These are phyloP conservation scores for Siniperca undulata DNA, from an alignment of 2,797 vertebrate genomes.

Conservation along the genomic window DNA sequence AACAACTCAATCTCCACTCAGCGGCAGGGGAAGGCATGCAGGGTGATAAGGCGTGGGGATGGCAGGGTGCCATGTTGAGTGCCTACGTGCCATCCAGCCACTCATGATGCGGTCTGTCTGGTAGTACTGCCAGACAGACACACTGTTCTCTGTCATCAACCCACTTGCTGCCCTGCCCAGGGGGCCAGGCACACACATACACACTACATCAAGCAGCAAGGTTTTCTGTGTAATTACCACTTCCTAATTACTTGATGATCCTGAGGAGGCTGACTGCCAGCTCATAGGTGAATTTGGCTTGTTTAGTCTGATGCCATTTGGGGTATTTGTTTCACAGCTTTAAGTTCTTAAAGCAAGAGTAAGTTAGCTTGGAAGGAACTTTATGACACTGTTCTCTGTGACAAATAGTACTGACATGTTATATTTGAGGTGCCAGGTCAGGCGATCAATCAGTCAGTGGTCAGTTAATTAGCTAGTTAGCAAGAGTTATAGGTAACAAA, in stretches of 20 bases:
- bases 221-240: slow-evolving; percentile 58
- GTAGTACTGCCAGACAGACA: slow-evolving; percentile 40
- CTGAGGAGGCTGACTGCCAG: slow-evolving; percentile 23
- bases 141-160: slow-evolving; percentile 54
- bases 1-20: slow-evolving; percentile 71
- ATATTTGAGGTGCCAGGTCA: not conserved
- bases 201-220: slow-evolving; percentile 28
- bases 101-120: slow-evolving; percentile 54
- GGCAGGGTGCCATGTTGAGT: slow-evolving; percentile 65
- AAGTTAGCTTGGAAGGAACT: not conserved
- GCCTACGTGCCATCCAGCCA: slow-evolving; percentile 79
- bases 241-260: slow-evolving; percentile 57
- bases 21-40: slow-evolving; percentile 54
- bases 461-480: not conserved
- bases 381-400: not conserved
- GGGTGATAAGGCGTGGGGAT: slow-evolving; percentile 63
- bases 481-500: not conserved
- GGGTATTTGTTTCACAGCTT: not conserved
- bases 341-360: not conserved
- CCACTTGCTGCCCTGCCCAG: slow-evolving; percentile 41
- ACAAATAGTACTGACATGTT: not conserved
- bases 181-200: not conserved
- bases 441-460: not conserved
- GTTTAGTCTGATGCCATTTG: slow-evolving; percentile 45
- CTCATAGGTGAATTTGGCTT: slow-evolving; percentile 27